Conservation (phyloP, 1,140 invertebrate species). For the Rhopalosiphum maidis region DNA sequence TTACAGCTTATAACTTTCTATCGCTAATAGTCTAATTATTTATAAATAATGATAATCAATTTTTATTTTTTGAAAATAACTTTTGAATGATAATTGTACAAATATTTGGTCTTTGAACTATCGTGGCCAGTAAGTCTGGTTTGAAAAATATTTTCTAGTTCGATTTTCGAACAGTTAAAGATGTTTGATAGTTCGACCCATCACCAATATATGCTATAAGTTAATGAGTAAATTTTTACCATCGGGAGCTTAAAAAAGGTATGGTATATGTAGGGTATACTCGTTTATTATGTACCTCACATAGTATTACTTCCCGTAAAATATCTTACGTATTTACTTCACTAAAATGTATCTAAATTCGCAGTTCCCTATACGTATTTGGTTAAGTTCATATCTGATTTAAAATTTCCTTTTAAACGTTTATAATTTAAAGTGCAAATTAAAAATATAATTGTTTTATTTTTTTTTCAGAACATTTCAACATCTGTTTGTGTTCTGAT, state of each 20-base stretch:
- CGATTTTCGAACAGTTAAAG: no score
- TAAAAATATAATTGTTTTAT: neutral
- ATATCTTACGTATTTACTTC: neutral
- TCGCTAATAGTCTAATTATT: no score
- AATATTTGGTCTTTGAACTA: no score
- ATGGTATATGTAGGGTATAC: neutral
- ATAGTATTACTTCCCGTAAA: neutral
- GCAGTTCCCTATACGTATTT: neutral
- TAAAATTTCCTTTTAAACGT: neutral
- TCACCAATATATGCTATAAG: neutral
- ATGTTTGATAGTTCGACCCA: no score
- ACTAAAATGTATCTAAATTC: neutral
- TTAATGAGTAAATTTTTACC: neutral
- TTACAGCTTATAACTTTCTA: no score
- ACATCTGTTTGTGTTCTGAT: neutral
- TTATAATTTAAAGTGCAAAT: neutral
- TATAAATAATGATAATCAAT: no score
- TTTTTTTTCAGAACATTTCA: neutral
- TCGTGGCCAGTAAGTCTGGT: no score
- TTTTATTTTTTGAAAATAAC: no score
- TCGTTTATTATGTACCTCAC: no score
- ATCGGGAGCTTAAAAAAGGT: neutral
- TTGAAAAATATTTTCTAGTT: no score
- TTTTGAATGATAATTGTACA: no score
- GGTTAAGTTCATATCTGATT: neutral